phyloP scores from a whole-genome alignment of 2,888 invertebrate genomes.

The Gastracanthus pulcherrimus region DNA sequence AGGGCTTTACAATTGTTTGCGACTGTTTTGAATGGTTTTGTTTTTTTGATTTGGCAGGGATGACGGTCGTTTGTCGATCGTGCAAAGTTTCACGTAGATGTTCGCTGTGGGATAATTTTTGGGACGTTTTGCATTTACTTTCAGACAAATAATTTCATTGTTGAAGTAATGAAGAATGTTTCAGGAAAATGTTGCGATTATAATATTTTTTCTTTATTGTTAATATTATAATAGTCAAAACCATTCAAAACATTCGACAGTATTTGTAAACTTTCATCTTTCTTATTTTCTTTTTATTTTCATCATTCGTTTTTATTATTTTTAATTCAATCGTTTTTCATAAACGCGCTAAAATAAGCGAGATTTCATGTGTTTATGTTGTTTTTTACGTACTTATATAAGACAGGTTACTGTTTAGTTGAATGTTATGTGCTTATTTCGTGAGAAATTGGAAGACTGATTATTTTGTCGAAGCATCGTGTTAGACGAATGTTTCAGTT shows the following conservation, averaged over 20 bases:
- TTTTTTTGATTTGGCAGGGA: too few relatives aligned
- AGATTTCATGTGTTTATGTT: not conserved
- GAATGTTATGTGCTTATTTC: constrained; percentile 27
- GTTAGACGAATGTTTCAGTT: constrained; percentile 22
- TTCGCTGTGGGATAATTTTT: too few relatives aligned
- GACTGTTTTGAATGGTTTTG: not conserved
- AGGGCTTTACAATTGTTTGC: too few relatives aligned
- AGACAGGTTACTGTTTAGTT: constrained; percentile 19
- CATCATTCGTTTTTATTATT: not conserved
- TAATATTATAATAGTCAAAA: too few relatives aligned
- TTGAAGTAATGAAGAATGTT: too few relatives aligned
- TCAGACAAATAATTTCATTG: too few relatives aligned
- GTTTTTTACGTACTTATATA: not conserved
- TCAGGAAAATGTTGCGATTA: too few relatives aligned
- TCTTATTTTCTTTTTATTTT: not conserved
- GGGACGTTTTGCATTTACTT: too few relatives aligned
- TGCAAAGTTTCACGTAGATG: too few relatives aligned
- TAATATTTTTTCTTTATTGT: too few relatives aligned
- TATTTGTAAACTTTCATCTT: not conserved
- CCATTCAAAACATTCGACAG: not conserved
- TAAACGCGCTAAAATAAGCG: not conserved
- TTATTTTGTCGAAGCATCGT: not conserved
- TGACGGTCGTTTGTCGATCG: too few relatives aligned
- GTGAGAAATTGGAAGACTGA: not conserved
- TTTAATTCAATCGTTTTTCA: too few relatives aligned